These are phyloP conservation scores for Lagorchestes hirsutus DNA, from an alignment of 2,797 vertebrate genomes.

Conservation along the genomic window DNA sequence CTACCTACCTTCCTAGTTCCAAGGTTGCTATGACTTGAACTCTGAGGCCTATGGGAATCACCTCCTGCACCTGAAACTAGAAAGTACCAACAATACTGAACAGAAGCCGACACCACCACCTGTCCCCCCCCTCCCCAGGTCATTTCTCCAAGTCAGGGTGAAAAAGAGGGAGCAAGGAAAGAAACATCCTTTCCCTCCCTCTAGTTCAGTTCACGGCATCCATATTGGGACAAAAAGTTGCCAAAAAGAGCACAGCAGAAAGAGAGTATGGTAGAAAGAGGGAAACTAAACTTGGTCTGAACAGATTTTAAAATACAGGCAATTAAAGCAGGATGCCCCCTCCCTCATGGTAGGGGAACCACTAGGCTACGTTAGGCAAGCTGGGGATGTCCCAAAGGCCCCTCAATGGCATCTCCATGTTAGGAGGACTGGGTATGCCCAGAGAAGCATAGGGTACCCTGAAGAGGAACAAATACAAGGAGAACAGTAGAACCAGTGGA, in stretches of 20 bases:
- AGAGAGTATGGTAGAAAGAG: neutral
- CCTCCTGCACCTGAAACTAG: neutral
- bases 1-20: neutral
- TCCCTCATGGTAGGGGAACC: neutral
- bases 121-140: neutral
- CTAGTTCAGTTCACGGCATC: neutral
- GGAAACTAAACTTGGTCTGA: neutral
- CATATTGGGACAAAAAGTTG: neutral
- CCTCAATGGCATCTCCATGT: neutral
- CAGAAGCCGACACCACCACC: neutral
- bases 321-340: neutral
- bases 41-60: neutral
- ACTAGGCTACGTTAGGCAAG: neutral
- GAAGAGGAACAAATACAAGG: neutral
- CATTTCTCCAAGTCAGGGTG: neutral
- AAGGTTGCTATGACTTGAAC: neutral
- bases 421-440: neutral
- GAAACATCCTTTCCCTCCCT: neutral
- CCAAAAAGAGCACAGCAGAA: neutral
- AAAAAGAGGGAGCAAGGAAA: neutral
- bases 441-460: neutral
- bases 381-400: neutral
- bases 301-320: neutral
- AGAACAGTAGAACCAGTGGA: neutral
- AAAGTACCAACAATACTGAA: neutral